These are phyloP conservation scores for Torymus tubicola DNA, from an alignment of 2,888 invertebrate species.

Conservation along the genomic window DNA sequence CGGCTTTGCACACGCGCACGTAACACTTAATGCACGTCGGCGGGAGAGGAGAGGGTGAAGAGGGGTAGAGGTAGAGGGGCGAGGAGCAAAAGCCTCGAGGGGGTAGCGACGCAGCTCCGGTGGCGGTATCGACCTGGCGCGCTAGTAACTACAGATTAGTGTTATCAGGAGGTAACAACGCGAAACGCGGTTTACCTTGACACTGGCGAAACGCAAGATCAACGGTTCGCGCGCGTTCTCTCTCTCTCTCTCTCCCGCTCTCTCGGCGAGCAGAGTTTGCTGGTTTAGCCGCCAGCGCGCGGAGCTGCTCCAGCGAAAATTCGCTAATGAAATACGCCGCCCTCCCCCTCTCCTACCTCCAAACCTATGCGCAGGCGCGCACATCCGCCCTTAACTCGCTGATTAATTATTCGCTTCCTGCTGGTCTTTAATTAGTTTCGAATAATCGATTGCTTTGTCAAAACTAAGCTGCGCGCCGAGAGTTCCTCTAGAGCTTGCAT, in stretches of 20 bases:
- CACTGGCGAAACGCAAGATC: constrained; percentile 72
- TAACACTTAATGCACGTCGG: constrained; percentile 43
- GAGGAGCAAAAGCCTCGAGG: constrained; percentile 40
- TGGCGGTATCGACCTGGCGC: constrained; percentile 49
- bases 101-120: background rate
- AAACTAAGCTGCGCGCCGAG: background rate
- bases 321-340: constrained; percentile 47
- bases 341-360: too few relatives aligned
- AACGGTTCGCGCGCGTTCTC: constrained; percentile 58
- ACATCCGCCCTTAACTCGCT: constrained; percentile 52
- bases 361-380: background rate
- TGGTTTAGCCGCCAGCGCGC: constrained; percentile 34
- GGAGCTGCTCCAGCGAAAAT: constrained; percentile 46
- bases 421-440: constrained; percentile 49
- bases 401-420: constrained; percentile 52
- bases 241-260: background rate
- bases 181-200: constrained; percentile 75
- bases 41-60: background rate
- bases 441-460: constrained; percentile 42
- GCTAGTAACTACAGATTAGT: constrained; percentile 75
- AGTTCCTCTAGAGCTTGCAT: background rate
- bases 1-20: constrained; percentile 38
- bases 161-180: constrained; percentile 75
- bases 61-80: too few relatives aligned
- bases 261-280: constrained; percentile 40